Evolutionary conservation across 2,888 invertebrate genomes (phyloP), one percentile per base, ranked within the genome.

Genomic region (Phalera bucephala): DNA sequence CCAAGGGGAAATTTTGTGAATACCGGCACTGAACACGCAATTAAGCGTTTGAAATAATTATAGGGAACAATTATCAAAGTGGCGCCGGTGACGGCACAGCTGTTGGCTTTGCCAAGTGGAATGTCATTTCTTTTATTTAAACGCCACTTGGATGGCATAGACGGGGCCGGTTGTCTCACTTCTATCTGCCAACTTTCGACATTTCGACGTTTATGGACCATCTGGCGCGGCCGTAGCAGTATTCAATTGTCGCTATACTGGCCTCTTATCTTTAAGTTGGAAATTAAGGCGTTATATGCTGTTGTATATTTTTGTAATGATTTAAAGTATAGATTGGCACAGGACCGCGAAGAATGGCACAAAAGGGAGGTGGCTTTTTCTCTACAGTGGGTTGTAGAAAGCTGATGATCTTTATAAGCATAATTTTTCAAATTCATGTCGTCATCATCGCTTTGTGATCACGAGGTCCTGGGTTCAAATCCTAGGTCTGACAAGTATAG

Each of bases 191-290:
- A 80, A 80, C 63, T 81, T 80, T 72, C 49, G 69, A 72, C 78
- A 71, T 78, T 75, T 62, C 60, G 66, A 74, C 78, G 62, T 76
- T 81, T 76, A 79, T 79, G 57, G 72, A 56, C 72, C 78, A 81
- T 80, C 76, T 77, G 76, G 63, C 53, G 64, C 60, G 27, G 52
- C 33, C 36, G 44, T 57, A 50, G 52, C 52, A 46, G 43, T 47
- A 58, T 54, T 50, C 58, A 55, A 52, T 52, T 55, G 52, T 54
- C 65, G 53, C 62, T 59, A 49, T 52, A 52, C 56, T 60, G 63
- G 45, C 57, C 64, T 61, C 69, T 68, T 64, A 51, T 70, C 64
- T 64, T 58, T 50, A 52, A 14, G 27, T 9, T 14, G 13, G 12
- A 27, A 14, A n/a, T n/a, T n/a, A n/a, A n/a, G n/a, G n/a, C n/a